These are phyloP conservation scores for Polia nebulosa DNA, from an alignment of 2,888 invertebrate genomes.

Conservation along the genomic window DNA sequence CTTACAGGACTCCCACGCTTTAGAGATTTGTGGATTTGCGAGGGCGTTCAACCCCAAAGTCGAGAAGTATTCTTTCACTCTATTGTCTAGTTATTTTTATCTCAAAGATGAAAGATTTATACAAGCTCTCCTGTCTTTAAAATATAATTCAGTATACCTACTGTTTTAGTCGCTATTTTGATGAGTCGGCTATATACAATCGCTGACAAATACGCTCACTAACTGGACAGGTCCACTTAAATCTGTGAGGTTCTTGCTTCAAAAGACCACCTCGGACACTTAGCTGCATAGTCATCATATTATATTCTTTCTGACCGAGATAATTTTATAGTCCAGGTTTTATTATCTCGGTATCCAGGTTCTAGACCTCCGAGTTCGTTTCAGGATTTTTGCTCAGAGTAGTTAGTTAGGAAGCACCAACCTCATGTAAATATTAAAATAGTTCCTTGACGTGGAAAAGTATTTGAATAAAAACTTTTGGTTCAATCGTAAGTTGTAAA, in stretches of 20 bases:
- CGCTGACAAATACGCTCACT: neutral
- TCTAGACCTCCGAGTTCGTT: neutral
- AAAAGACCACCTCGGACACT: too few species aligned
- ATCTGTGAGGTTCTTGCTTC: too few species aligned
- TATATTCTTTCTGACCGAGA: too few species aligned
- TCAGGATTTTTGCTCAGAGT: neutral
- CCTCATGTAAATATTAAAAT: neutral
- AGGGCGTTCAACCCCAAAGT: conserved; percentile 39
- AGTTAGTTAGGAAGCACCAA: neutral
- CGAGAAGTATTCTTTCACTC: conserved; percentile 18
- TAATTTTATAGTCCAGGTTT: too few species aligned
- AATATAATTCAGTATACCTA: neutral
- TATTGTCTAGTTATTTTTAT: neutral
- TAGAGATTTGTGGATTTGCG: conserved; percentile 24
- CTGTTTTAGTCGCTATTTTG: neutral
- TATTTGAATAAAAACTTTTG: neutral
- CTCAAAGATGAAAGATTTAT: neutral
- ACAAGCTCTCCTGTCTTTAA: neutral
- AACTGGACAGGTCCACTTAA: neutral
- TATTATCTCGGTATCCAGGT: too few species aligned
- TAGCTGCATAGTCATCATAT: too few species aligned
- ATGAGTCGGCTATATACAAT: neutral
- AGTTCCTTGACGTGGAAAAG: neutral
- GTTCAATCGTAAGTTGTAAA: neutral
- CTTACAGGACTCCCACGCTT: conserved; percentile 11